Evolutionary conservation across 2,888 invertebrate genomes (phyloP), one percentile per base, ranked within the genome.

Genomic region (Hydrotaea diabolus): DNA sequence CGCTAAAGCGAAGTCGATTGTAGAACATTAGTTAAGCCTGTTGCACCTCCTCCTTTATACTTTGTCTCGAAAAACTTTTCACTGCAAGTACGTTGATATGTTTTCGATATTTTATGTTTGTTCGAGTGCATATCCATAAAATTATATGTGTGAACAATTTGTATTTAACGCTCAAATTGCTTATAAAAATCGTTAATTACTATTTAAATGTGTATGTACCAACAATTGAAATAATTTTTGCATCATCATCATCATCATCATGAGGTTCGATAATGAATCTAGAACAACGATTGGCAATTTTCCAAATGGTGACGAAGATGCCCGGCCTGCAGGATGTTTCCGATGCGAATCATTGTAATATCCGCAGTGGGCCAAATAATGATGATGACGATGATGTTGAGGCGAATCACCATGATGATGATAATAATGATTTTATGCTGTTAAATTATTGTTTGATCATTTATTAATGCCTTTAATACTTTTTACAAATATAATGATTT

Each of bases 381-480:
- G 57, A 9, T 11, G 21, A 21, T 57, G 17, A 57, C 15, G 15
- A 59, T 59, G 59, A 59, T 15, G 21, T 9, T 11, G 13, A 59
- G 9, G n/a, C n/a, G n/a, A n/a, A n/a, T n/a, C 15, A 23, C 9
- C 26, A 1, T 15, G 23, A 62, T 62, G 21, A 23, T 46, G 69
- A 23, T 69, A 19, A 46, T 23, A 23, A n/a, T n/a, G n/a, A n/a
- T n/a, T 43, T 43, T 36, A 39, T 8, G 43, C 46, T 8, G 5
- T 31, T 31, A 46, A 69, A 23, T 69, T 43, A 69, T 46, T 69
- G 69, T 69, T 69, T 69, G 43, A 69, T 69, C 43, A 39, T 69
- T 69, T 69, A 66, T 43, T 69, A 69, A 69, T 69, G 46, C 69
- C 13, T 21, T 69, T 69, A 69, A 69, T 69, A 69, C 39, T 43